These are phyloP conservation scores for Agrochola litura DNA, from an alignment of 2,888 invertebrate genomes.

Conservation along the genomic window DNA sequence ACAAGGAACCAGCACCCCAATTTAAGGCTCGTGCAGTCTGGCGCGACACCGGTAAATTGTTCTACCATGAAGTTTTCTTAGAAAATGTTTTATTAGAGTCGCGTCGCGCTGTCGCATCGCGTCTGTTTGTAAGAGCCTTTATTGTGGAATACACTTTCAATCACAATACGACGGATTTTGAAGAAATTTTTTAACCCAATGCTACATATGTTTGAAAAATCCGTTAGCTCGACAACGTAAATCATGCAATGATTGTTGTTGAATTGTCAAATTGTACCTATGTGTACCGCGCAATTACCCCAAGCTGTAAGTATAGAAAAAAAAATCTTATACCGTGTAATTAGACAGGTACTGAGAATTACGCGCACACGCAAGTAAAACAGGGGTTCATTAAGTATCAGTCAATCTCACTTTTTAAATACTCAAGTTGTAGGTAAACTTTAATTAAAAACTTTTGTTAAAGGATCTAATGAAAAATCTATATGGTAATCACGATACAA, in stretches of 20 bases:
- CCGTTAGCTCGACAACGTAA: too few species aligned
- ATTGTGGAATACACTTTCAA: not conserved
- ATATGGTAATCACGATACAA: constrained; percentile 23
- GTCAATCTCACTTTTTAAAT: not conserved
- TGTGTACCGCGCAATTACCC: not conserved
- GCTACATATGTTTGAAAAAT: too few species aligned
- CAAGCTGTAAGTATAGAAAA: not conserved
- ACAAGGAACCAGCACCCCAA: not conserved
- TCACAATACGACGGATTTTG: too few species aligned
- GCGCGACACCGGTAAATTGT: too few species aligned
- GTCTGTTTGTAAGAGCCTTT: too few species aligned
- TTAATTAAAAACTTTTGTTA: not conserved
- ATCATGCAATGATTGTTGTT: too few species aligned
- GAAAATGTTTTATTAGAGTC: too few species aligned
- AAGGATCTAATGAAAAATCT: not conserved
- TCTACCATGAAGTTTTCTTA: too few species aligned
- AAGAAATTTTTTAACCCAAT: too few species aligned
- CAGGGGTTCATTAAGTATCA: constrained; percentile 11
- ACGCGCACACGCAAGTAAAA: not conserved
- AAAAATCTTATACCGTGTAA: not conserved
- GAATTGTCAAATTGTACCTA: too few species aligned
- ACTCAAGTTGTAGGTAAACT: not conserved
- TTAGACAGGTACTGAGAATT: constrained; percentile 26
- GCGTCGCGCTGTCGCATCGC: too few species aligned
- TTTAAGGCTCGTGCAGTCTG: too few species aligned